A percentile compares a stretch with the other conserved stretches of the same genome.
phyloP scores from a whole-genome alignment of 2,888 invertebrate species.

The Sinopyrophorus schimmeli region DNA sequence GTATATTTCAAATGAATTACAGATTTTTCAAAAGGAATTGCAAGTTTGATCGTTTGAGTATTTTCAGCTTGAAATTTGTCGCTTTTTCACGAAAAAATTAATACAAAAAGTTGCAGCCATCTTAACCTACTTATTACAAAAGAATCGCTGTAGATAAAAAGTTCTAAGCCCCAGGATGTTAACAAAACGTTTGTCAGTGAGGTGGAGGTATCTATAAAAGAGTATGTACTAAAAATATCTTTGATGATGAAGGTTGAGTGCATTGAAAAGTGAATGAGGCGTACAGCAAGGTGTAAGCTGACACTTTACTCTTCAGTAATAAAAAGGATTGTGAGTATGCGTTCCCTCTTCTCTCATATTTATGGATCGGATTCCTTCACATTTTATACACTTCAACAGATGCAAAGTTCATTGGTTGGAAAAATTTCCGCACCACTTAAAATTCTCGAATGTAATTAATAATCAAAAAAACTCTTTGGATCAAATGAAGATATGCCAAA shows the following conservation, averaged over 20 bases:
- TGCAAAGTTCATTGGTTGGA: slow-evolving; percentile 2
- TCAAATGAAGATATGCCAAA: no score
- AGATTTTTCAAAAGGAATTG: no score
- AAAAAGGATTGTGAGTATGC: slow-evolving; percentile 10
- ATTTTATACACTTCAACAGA: slow-evolving; percentile 10
- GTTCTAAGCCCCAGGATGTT: neutral
- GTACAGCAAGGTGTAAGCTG: slow-evolving; percentile 8
- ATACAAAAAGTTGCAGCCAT: slow-evolving; percentile 6
- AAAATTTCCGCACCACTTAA: slow-evolving; percentile 5
- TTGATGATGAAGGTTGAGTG: slow-evolving; percentile 21
- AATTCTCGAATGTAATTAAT: slow-evolving; percentile 2
- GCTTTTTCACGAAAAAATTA: no score
- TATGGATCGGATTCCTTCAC: slow-evolving; percentile 6
- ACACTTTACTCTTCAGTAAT: slow-evolving; percentile 14
- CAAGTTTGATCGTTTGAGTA: no score
- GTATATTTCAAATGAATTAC: no score
- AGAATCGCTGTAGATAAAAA: slow-evolving; percentile 9
- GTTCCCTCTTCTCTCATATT: neutral
- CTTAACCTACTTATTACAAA: slow-evolving; percentile 23
- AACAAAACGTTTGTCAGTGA: slow-evolving; percentile 2
- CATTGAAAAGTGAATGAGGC: slow-evolving; percentile 16
- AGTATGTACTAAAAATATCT: slow-evolving; percentile 13
- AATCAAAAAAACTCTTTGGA: neutral
- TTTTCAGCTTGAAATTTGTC: no score
- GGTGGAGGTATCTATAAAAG: slow-evolving; percentile 4